Conservation (phyloP, 2,797 vertebrate species). For the Syndactyla subalaris region DNA sequence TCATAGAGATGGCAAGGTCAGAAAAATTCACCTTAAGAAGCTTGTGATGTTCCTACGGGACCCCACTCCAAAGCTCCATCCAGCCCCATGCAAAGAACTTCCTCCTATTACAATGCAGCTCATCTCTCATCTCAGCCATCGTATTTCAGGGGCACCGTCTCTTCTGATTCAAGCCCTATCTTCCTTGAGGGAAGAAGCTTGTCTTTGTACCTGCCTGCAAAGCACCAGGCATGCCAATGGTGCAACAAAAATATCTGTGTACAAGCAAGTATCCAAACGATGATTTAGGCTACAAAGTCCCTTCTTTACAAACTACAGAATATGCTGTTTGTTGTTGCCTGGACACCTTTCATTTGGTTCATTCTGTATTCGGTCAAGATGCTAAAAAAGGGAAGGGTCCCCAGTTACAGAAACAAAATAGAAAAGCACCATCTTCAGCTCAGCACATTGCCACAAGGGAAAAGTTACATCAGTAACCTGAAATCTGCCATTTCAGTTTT, state of each 20-base stretch:
- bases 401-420: background rate
- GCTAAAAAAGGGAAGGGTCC: background rate
- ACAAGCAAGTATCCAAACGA: background rate
- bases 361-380: background rate
- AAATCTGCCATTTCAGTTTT: background rate
- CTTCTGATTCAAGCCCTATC: background rate
- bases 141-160: background rate
- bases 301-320: background rate
- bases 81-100: background rate
- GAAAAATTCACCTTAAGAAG: conserved; percentile 28
- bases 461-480: background rate
- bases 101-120: conserved; percentile 6
- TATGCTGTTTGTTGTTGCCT: background rate
- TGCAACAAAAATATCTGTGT: background rate
- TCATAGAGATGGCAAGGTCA: conserved; percentile 18
- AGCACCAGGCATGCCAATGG: background rate
- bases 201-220: background rate
- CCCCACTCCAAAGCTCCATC: background rate
- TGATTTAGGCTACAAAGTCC: background rate
- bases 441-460: background rate
- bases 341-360: background rate
- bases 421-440: background rate
- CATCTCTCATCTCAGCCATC: conserved; percentile 1
- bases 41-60: background rate
- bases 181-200: background rate